phyloP scores from a whole-genome alignment of 2,797 vertebrate species.

The Sebastes itinus region DNA sequence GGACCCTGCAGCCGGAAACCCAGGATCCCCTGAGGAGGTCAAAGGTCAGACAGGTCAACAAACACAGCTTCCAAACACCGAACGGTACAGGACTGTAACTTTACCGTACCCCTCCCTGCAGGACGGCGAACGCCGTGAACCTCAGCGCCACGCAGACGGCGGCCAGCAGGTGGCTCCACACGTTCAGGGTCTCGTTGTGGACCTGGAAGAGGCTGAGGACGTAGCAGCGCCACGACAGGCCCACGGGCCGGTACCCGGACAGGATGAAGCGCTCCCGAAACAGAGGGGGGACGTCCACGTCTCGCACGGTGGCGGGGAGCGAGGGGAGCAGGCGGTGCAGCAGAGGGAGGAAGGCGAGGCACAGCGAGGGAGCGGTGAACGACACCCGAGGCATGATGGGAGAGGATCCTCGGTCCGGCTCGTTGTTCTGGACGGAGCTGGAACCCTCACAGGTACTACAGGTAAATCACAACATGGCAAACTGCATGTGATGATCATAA shows the following conservation, averaged over 20 bases:
- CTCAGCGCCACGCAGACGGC: constrained; percentile 81
- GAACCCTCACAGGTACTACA: neutral
- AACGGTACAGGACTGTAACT: rapidly evolving
- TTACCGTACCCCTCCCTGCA: constrained; percentile 67
- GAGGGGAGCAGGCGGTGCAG: constrained; percentile 80
- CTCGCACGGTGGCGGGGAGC: constrained; percentile 84
- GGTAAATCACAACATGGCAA: too few species aligned
- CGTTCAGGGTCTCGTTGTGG: constrained; percentile 91
- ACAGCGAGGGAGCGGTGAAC: constrained; percentile 18
- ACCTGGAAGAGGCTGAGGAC: constrained; percentile 90
- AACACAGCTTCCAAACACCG: too few species aligned
- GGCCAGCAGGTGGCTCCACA: constrained; percentile 91
- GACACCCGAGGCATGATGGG: constrained; percentile 64
- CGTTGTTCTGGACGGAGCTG: neutral
- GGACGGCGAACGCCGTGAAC: constrained; percentile 83
- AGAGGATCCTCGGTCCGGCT: neutral
- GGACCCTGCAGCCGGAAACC: constrained; percentile 63
- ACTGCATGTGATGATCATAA: too few species aligned
- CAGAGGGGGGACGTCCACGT: constrained; percentile 85
- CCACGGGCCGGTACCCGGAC: constrained; percentile 86
- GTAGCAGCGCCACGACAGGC: constrained; percentile 88
- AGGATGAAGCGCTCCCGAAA: constrained; percentile 90
- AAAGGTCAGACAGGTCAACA: constrained; percentile 23
- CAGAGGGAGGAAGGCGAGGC: constrained; percentile 2
- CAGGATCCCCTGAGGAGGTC: constrained; percentile 61